Evolutionary conservation across 2,888 invertebrate genomes (phyloP), one percentile per base, ranked within the genome.

Genomic region (Hypselothyrea guttata): DNA sequence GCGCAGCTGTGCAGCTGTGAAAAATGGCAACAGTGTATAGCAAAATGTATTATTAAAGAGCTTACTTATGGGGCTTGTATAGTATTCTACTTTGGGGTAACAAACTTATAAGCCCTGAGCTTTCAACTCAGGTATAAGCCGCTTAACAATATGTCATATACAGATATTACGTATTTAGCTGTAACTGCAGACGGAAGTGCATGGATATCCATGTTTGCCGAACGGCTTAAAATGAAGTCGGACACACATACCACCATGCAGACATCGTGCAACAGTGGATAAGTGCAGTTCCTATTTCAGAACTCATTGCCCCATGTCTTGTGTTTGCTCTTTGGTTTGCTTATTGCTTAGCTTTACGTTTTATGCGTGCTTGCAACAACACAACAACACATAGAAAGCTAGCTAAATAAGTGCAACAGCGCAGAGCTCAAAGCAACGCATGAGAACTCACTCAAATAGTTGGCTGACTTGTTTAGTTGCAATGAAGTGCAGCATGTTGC

Each of bases 401-500:
- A 49, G 63, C 60, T 41, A 73, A 76, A 68, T 64, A 65, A 65
- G 65, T 48, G 63, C 42, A 71, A 64, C 61, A 78, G 67, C 51
- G 71, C 52, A 59, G 60, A 42, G 54, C 38, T 46, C 62, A 54
- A 47, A 22, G 22, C 55, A 46, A 47, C 53, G 69, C 51, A 68
- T 66, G 70, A 66, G 69, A 75, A 72, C 76, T 72, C 61, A 83
- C 76, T 76, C 71, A 79, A 81, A 81, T 84, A 84, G 76, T 84
- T 79, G 63, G 70, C 61, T 66, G 66, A 77, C 81, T 78, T 73
- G 63, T 76, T 81, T 67, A 67, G 82, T 71, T 84, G 60, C 82
- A 76, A 77, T 84, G 74, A 81, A 76, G 74, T 76, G 77, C 59
- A 48, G 55, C 57, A 48, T 44, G 71, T 56, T 46, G 57, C 52